Percentiles rank a stretch among this genome's conserved stretches.
Conservation (phyloP, 1,140 invertebrate species). For the Eurosta solidaginis region DNA sequence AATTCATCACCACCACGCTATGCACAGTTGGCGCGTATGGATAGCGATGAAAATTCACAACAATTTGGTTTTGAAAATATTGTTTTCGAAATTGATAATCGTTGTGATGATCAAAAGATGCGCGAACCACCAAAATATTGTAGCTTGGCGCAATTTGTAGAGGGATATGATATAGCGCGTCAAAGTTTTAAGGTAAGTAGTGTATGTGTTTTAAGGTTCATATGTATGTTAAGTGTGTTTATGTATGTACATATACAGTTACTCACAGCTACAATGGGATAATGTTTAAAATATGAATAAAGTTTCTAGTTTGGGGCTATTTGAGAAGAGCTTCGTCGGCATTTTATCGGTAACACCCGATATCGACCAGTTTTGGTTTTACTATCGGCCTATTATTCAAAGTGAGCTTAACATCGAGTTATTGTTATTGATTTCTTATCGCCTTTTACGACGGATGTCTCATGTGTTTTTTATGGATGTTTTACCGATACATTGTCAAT, state of each 20-base stretch:
- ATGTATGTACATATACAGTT: neutral
- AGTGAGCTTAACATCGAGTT: too few species aligned
- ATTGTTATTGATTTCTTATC: too few species aligned
- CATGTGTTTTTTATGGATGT: too few species aligned
- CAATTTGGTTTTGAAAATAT: constrained; percentile 72
- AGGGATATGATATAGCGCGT: constrained; percentile 76
- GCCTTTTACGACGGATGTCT: too few species aligned
- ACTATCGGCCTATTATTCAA: too few species aligned
- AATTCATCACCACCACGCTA: constrained; percentile 56
- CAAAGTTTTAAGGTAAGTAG: constrained; percentile 69
- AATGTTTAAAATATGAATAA: too few species aligned
- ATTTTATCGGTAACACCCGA: too few species aligned
- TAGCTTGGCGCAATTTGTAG: constrained; percentile 61
- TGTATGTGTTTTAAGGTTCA: neutral
- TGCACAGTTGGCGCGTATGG: constrained; percentile 45
- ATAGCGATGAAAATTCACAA: constrained; percentile 62
- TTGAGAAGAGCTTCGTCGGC: too few species aligned
- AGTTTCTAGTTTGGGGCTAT: too few species aligned
- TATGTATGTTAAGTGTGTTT: neutral
- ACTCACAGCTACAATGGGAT: too few species aligned
- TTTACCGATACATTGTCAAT: too few species aligned
- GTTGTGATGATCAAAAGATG: constrained; percentile 63
- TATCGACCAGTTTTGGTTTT: too few species aligned
- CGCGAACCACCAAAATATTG: constrained; percentile 68
- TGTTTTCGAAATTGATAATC: constrained; percentile 67